Evolutionary conservation across 2,113 vertebrate genomes (phyloP).

Genomic region (Gasterosteus nipponicus): DNA sequence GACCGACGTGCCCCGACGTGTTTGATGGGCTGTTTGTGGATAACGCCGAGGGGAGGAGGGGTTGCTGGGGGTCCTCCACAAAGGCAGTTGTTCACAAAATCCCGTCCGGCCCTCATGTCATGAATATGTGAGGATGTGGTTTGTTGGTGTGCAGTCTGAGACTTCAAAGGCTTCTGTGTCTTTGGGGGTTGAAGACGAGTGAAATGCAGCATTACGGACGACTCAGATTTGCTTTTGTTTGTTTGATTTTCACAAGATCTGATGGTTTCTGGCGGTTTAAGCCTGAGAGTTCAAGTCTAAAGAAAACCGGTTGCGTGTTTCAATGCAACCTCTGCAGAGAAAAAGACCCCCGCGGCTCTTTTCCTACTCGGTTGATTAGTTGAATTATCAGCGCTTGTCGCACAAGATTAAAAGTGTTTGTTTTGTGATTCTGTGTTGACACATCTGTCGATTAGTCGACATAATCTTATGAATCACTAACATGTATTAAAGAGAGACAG

Average conservation of each 20-base stretch:
- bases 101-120: neutral
- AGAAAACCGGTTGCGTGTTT: slow-evolving; percentile 1
- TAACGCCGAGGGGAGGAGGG: neutral
- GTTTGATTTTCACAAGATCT: slow-evolving; percentile 7
- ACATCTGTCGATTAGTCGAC: neutral
- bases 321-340: slow-evolving; percentile 13
- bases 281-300: neutral
- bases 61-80: slow-evolving; percentile 12
- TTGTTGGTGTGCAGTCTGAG: neutral
- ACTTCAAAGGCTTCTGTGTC: slow-evolving; percentile 20
- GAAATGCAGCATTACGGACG: neutral
- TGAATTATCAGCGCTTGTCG: too few species aligned
- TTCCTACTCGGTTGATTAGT: neutral
- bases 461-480: neutral
- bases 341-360: neutral
- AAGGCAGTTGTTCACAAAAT: slow-evolving; percentile 25
- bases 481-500: neutral
- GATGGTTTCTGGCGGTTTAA: neutral
- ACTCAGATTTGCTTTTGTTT: slow-evolving; percentile 3
- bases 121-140: slow-evolving; percentile 21
- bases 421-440: neutral
- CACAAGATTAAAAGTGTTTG: neutral
- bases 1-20: slow-evolving; percentile 30
- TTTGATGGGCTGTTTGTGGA: slow-evolving; percentile 10
- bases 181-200: neutral